Conservation (phyloP, 2,113 vertebrate genomes). For the Nerophis lumbriciformis region DNA sequence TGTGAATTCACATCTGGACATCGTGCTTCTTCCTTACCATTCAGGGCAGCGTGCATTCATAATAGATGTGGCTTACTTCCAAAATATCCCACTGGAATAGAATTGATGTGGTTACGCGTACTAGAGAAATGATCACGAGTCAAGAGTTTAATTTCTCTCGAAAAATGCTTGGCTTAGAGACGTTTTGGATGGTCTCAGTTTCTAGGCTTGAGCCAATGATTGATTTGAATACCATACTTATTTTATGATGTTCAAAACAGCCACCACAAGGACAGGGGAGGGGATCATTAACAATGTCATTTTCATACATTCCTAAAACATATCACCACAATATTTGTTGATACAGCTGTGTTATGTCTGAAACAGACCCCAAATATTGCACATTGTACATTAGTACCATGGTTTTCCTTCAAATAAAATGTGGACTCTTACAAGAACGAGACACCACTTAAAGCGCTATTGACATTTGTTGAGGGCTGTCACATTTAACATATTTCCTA, state of each 20-base stretch:
- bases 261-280: constrained; percentile 28
- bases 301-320: constrained; percentile 6
- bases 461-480: too few species aligned
- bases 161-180: constrained; percentile 17
- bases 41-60: constrained; percentile 15
- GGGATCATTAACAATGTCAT: neutral
- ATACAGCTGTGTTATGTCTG: constrained; percentile 28
- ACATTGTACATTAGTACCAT: too few species aligned
- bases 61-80: constrained; percentile 21
- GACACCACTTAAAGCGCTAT: too few species aligned
- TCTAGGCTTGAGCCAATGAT: constrained; percentile 28
- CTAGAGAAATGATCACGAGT: constrained; percentile 5
- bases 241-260: constrained; percentile 34
- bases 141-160: constrained; percentile 13
- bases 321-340: constrained; percentile 13
- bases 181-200: constrained; percentile 22
- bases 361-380: constrained; percentile 6
- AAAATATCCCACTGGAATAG: constrained; percentile 20
- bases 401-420: too few species aligned
- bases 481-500: too few species aligned
- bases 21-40: constrained; percentile 39
- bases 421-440: too few species aligned
- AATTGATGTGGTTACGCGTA: constrained; percentile 17
- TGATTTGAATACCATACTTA: constrained; percentile 36
- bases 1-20: constrained; percentile 58